phyloP scores from a whole-genome alignment of 2,797 vertebrate species.

The Enteromius viviparus region DNA sequence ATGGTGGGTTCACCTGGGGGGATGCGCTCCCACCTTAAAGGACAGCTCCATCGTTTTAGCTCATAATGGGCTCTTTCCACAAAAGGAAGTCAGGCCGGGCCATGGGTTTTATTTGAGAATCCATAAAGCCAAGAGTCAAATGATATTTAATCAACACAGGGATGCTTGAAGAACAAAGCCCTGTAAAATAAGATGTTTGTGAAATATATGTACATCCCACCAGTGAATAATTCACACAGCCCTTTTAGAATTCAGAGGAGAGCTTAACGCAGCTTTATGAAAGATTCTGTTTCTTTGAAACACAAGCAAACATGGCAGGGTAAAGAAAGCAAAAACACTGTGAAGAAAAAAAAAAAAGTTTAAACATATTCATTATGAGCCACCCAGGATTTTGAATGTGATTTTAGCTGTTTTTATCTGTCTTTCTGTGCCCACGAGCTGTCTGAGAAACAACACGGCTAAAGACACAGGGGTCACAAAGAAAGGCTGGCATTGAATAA shows the following conservation, averaged over 20 bases:
- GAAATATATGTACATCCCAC: conserved; percentile 36
- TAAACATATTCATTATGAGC: conserved; percentile 40
- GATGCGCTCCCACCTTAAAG: conserved; percentile 34
- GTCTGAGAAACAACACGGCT: conserved; percentile 5
- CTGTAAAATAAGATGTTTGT: conserved; percentile 34
- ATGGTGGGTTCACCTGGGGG: conserved; percentile 47
- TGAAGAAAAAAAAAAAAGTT: conserved; percentile 5
- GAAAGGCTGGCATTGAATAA: conserved; percentile 30
- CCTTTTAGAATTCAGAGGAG: conserved; percentile 16
- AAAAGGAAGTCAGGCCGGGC: conserved; percentile 29
- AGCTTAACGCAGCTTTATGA: conserved; percentile 30
- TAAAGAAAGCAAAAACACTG: conserved; percentile 23
- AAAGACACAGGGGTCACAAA: conserved; percentile 21
- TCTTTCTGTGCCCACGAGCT: conserved; percentile 8
- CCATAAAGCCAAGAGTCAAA: conserved; percentile 44
- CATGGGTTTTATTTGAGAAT: conserved; percentile 26
- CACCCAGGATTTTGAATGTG: conserved; percentile 15
- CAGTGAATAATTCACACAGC: conserved; percentile 12
- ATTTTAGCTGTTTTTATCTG: conserved; percentile 13
- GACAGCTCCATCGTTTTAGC: conserved; percentile 40
- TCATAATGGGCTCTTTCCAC: conserved; percentile 43
- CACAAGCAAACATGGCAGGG: conserved; percentile 3
- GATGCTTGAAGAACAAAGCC: conserved; percentile 35
- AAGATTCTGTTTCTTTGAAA: conserved; percentile 34
- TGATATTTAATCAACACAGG: conserved; percentile 16